Percentiles rank a stretch among this genome's conserved stretches.
Conservation (phyloP, 1,140 invertebrate species). For the Procambarus virginalis region DNA sequence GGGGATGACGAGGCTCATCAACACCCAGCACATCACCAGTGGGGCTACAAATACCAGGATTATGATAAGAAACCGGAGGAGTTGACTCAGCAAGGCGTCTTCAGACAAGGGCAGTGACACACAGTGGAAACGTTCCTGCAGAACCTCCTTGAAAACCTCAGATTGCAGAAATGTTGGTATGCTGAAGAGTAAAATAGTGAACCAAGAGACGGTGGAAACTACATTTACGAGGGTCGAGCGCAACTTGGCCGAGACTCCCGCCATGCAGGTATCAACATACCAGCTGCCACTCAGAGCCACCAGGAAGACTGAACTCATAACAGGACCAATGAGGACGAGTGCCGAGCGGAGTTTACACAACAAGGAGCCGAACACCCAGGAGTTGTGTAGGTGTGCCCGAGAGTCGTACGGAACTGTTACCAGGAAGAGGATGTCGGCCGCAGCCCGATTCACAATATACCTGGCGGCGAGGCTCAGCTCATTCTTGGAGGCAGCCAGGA, state of each 20-base stretch:
- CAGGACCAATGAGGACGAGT: not conserved
- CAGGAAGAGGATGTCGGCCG: not conserved
- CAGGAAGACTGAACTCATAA: not conserved
- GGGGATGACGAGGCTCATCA: not conserved
- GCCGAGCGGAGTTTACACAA: not conserved
- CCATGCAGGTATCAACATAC: not conserved
- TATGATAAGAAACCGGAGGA: not conserved
- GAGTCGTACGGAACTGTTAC: not conserved
- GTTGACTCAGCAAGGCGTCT: not conserved
- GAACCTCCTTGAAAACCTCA: conserved; percentile 18
- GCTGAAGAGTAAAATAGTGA: not conserved
- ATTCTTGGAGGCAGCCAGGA: not conserved
- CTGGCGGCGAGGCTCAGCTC: not conserved
- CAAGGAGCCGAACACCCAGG: not conserved
- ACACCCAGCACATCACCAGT: not conserved
- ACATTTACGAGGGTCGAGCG: not conserved
- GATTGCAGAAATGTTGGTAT: conserved; percentile 8
- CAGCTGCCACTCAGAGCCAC: not conserved
- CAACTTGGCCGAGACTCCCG: not conserved
- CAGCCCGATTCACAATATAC: not conserved
- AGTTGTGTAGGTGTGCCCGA: not conserved
- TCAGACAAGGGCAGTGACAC: conserved; percentile 13
- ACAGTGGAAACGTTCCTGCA: conserved; percentile 2
- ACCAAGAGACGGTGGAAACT: not conserved
- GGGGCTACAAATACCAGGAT: not conserved